These are phyloP conservation scores for Euzetes globulus DNA, from an alignment of 2,888 invertebrate species.

Conservation along the genomic window DNA sequence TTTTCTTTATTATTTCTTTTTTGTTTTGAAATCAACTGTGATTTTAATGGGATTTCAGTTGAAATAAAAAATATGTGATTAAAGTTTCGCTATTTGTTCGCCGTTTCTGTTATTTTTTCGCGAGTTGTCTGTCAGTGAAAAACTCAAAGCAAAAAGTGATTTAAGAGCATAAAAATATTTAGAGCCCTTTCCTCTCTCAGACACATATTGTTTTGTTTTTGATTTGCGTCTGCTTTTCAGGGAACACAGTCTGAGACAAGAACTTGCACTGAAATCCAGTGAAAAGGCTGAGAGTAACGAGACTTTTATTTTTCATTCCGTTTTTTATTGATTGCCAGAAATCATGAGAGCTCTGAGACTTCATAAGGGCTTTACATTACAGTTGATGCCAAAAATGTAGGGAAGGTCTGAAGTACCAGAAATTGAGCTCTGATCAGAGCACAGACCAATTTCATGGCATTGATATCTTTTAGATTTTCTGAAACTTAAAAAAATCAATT, in stretches of 20 bases:
- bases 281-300: conserved; percentile 9
- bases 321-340: conserved; percentile 25
- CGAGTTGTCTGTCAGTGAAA: neutral
- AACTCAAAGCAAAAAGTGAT: neutral
- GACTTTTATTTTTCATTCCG: conserved; percentile 23
- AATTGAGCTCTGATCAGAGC: too few species aligned
- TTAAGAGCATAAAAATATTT: neutral
- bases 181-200: conserved; percentile 2
- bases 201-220: conserved; percentile 26
- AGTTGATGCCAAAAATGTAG: neutral
- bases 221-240: conserved; percentile 16
- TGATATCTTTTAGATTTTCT: too few species aligned
- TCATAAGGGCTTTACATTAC: neutral
- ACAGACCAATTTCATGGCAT: too few species aligned
- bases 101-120: neutral
- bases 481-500: neutral
- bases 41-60: neutral
- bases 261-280: neutral
- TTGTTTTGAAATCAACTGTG: neutral
- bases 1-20: neutral
- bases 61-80: conserved; percentile 1
- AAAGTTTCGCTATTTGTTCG: neutral
- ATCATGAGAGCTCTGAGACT: neutral
- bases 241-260: neutral
- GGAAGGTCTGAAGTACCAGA: conserved; percentile 11